Conservation (phyloP, 2,113 vertebrate genomes). For the Pluvialis apricaria region DNA sequence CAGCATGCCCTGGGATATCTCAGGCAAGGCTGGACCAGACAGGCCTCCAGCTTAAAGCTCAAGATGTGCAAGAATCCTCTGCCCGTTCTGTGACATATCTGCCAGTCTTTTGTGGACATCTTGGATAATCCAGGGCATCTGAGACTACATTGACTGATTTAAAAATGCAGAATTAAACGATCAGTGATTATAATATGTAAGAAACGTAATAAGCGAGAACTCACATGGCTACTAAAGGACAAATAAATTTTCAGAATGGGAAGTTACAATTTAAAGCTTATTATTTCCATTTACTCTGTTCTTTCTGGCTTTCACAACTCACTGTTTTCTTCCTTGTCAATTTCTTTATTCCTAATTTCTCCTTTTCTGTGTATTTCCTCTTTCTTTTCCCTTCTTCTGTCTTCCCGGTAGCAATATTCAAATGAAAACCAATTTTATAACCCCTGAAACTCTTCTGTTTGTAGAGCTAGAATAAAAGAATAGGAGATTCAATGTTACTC, state of each 20-base stretch:
- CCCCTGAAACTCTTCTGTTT: neutral
- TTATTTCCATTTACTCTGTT: neutral
- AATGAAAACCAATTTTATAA: neutral
- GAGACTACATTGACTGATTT: neutral
- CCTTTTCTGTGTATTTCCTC: neutral
- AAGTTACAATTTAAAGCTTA: neutral
- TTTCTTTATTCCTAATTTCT: neutral
- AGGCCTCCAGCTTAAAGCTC: neutral
- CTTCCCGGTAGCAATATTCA: neutral
- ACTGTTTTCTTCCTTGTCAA: neutral
- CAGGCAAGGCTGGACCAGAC: neutral
- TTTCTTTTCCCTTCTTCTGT: neutral
- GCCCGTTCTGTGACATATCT: neutral
- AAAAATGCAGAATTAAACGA: neutral
- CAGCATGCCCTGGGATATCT: neutral
- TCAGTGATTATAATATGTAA: neutral
- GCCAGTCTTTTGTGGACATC: neutral
- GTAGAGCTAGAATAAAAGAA: neutral
- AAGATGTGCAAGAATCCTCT: neutral
- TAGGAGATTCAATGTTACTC: neutral
- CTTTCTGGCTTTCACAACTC: neutral
- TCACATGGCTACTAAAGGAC: neutral
- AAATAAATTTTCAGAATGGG: neutral
- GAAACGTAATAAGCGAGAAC: neutral
- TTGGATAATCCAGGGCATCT: no score